These are phyloP conservation scores for Antheraea assamensis DNA, from an alignment of 2,888 invertebrate species.

Conservation along the genomic window DNA sequence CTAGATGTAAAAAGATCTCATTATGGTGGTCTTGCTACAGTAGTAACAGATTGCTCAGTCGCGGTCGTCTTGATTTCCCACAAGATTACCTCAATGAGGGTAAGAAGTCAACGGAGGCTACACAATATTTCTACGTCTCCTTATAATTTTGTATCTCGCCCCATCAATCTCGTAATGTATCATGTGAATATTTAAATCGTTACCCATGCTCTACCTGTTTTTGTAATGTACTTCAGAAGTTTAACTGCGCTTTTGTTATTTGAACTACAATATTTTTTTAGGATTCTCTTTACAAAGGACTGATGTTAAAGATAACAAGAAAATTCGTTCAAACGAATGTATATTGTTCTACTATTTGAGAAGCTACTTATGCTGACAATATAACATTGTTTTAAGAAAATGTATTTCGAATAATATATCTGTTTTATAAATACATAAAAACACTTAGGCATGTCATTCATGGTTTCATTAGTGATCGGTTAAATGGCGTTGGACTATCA, in stretches of 20 bases:
- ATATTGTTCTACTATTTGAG: conserved; percentile 1
- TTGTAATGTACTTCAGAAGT: conserved; percentile 10
- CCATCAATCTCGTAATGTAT: conserved; percentile 43
- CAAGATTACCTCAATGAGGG: conserved; percentile 70
- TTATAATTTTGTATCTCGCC: conserved; percentile 54
- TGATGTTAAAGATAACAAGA: conserved; percentile 25
- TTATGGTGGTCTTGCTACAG: conserved; percentile 49
- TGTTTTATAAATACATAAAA: neutral
- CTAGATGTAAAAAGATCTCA: conserved; percentile 35
- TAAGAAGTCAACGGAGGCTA: conserved; percentile 59
- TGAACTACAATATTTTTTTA: conserved; percentile 15
- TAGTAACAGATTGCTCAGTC: conserved; percentile 67
- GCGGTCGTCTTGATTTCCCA: conserved; percentile 69
- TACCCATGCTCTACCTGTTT: conserved; percentile 16
- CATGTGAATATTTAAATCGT: conserved; percentile 40
- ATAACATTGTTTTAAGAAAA: neutral
- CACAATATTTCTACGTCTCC: conserved; percentile 46
- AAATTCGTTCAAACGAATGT: conserved; percentile 26
- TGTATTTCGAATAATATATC: conserved; percentile 22
- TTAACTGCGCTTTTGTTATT: conserved; percentile 8
- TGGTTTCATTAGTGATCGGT: no score
- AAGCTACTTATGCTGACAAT: neutral
- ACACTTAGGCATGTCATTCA: no score
- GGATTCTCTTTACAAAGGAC: conserved; percentile 16
- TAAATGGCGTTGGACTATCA: no score